A percentile compares a stretch with the other conserved stretches of the same genome.
phyloP scores from a whole-genome alignment of 2,797 vertebrate genomes.

The Eulemur albifrons region DNA sequence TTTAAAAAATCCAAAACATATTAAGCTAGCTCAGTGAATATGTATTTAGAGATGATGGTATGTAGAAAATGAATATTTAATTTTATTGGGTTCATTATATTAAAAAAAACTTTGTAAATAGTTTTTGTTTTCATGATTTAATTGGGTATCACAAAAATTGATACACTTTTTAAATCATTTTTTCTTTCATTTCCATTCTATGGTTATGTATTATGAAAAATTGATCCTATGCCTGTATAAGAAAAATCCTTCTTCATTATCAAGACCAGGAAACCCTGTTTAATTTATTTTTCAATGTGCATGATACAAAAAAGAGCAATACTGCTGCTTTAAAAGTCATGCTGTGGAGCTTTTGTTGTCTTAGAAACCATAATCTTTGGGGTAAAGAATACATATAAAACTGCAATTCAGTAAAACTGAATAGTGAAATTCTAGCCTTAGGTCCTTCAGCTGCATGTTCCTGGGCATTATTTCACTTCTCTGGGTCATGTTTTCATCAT shows the following conservation, averaged over 20 bases:
- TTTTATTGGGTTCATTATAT: constrained; percentile 35
- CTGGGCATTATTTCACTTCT: not conserved
- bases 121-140: constrained; percentile 22
- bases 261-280: not conserved
- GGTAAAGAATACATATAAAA: not conserved
- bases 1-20: constrained; percentile 46
- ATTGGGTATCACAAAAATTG: not conserved
- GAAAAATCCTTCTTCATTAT: not conserved
- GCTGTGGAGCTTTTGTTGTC: not conserved
- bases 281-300: not conserved
- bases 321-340: not conserved
- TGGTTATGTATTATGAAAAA: not conserved
- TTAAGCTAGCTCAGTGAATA: not conserved
- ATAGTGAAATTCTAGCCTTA: not conserved
- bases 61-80: not conserved
- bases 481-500: not conserved
- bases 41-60: constrained; percentile 31
- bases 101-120: not conserved
- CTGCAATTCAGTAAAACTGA: not conserved
- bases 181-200: constrained; percentile 31
- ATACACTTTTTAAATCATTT: not conserved
- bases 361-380: not conserved
- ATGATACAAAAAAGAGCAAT: not conserved
- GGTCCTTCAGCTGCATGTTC: not conserved
- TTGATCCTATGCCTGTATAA: not conserved